Base-by-base conservation (phyloP, 2,797 vertebrate species). In the Taenioides sp. region DNA sequence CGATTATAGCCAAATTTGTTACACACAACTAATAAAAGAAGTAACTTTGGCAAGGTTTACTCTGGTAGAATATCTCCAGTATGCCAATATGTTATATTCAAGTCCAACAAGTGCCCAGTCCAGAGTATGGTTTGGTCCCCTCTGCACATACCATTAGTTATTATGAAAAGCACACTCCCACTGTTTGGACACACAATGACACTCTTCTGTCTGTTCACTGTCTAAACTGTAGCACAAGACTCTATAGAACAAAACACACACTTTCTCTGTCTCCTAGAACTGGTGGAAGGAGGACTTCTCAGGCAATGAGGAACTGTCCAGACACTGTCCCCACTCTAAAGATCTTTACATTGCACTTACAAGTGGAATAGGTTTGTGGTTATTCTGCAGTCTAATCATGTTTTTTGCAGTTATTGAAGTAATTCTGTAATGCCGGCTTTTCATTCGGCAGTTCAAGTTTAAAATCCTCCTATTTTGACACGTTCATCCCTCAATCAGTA, bases 301-400 rank as follows among this genome's bases (percentile, higher is more conserved):
- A 80, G 83, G 74, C 81, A 63, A 78, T 79, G 80, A 84, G 84
- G 84, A 83, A 82, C 80, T 71, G 81, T 83, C 74, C 82, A 77
- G 80, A 79, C 74, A 81, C 70, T 60, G 25, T 70, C 83, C 31
- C n/a, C 65, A 69, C 70, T 84, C 79, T 80, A 65, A 58, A 82
- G 82, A 79, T 43, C 43, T 47, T 47, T 47, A 47, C 14, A 17
- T 47, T 47, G 14, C 16, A 16, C 16, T 2, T 16, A 47, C 12
- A 16, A 43, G 43, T 43, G 9, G 10, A 43, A 0, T 43, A 12
- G 11, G 31, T 4, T 34, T 34, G 31, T 34, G 34, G 7, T 10
- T 37, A 37, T 37, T 37, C 34, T 37, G 34, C 34, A 37, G 7
- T 37, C 9, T 10, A 9, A 37, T 1, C 9, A 37, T 37, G 5